phyloP scores from a whole-genome alignment of 2,888 invertebrate species.

The Cremastinae sp. region DNA sequence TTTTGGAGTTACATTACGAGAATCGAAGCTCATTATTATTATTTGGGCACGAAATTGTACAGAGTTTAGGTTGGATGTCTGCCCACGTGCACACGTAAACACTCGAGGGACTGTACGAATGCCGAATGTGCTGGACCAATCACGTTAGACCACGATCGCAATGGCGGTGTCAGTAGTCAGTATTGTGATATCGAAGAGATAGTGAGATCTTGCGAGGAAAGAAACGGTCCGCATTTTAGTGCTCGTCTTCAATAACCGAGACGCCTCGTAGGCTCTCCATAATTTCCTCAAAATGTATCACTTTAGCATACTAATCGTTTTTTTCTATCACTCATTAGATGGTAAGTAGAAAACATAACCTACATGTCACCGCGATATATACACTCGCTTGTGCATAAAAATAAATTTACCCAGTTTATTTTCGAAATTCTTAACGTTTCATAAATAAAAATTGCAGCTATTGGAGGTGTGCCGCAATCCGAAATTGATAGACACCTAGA shows the following conservation, averaged over 20 bases:
- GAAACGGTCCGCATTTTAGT: conserved; percentile 40
- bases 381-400: neutral
- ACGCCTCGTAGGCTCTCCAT: conserved; percentile 37
- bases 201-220: conserved; percentile 62
- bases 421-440: conserved; percentile 18
- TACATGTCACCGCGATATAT: conserved; percentile 5
- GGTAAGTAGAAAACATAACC: conserved; percentile 68
- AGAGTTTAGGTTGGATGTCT: neutral
- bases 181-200: conserved; percentile 74
- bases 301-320: conserved; percentile 72
- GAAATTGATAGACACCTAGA: conserved; percentile 97
- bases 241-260: conserved; percentile 31
- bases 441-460: conserved; percentile 81
- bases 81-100: conserved; percentile 34
- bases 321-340: conserved; percentile 75
- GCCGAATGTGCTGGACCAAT: conserved; percentile 80
- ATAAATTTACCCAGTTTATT: neutral
- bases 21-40: no score
- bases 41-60: no score
- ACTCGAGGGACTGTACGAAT: conserved; percentile 10
- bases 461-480: conserved; percentile 85
- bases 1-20: no score
- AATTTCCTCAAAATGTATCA: conserved; percentile 73
- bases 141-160: conserved; percentile 80
- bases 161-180: conserved; percentile 75